A percentile compares a stretch with the other conserved stretches of the same genome.
Evolutionary conservation across 2,113 vertebrate genomes (phyloP).

Genomic region (Lampris megalopsis): DNA sequence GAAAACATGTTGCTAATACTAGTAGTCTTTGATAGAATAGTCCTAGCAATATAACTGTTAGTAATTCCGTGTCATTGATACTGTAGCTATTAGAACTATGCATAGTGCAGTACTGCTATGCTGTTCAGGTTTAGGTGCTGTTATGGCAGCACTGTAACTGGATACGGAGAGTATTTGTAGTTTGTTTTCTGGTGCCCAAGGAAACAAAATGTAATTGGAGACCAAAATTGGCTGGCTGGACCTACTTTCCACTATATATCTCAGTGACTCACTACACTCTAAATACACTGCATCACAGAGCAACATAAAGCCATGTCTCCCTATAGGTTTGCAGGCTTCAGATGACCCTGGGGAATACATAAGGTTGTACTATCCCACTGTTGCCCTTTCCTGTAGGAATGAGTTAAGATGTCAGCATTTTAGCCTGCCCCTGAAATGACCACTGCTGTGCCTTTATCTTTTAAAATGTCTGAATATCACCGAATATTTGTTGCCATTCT

Average conservation of each 20-base stretch:
- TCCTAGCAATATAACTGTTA: too few relatives aligned
- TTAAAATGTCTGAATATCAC: background rate
- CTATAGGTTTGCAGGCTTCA: slow-evolving; percentile 61
- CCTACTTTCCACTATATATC: slow-evolving; percentile 2
- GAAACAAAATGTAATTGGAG: slow-evolving; percentile 77
- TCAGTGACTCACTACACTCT: slow-evolving; percentile 10
- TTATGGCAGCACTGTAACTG: slow-evolving; percentile 67
- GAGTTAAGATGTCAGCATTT: slow-evolving; percentile 8
- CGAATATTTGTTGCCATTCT: background rate
- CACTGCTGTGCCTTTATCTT: slow-evolving; percentile 5
- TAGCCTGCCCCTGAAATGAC: background rate
- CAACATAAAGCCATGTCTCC: slow-evolving; percentile 55
- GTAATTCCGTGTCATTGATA: slow-evolving; percentile 7
- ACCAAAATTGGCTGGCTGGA: slow-evolving; percentile 54
- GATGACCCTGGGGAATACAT: slow-evolving; percentile 64
- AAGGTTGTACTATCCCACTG: slow-evolving; percentile 47
- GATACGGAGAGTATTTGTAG: slow-evolving; percentile 69
- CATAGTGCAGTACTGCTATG: slow-evolving; percentile 21
- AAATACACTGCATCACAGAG: slow-evolving; percentile 45
- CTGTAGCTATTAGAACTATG: background rate
- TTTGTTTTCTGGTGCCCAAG: slow-evolving; percentile 77
- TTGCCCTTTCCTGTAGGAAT: slow-evolving; percentile 32
- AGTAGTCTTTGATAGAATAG: too few relatives aligned
- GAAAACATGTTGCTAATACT: too few relatives aligned
- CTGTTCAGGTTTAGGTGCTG: slow-evolving; percentile 62